Conservation (phyloP, 2,888 invertebrate species). For the Lysandra bellargus region DNA sequence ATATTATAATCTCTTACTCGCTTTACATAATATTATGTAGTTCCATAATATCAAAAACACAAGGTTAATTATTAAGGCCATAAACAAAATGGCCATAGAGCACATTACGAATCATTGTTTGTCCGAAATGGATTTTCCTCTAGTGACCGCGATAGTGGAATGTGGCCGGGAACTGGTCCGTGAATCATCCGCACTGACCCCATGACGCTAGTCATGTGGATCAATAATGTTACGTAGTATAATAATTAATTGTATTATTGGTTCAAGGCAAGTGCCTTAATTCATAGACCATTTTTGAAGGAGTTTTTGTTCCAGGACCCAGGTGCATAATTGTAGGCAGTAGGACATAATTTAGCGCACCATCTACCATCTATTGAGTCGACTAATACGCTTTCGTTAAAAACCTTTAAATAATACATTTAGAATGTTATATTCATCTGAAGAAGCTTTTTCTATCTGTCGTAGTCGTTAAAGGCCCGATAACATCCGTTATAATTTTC, state of each 20-base stretch:
- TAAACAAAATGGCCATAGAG: neutral
- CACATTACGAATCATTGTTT: neutral
- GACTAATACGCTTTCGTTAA: no score
- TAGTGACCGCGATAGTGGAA: slow-evolving; percentile 2
- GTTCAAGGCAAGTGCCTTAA: neutral
- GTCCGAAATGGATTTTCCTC: slow-evolving; percentile 6
- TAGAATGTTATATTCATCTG: no score
- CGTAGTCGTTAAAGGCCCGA: no score
- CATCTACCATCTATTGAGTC: no score
- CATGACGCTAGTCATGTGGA: neutral
- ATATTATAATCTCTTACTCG: neutral
- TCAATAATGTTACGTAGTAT: neutral
- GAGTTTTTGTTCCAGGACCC: no score
- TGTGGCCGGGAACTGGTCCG: neutral
- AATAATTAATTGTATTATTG: neutral
- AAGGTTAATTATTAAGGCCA: neutral
- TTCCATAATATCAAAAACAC: neutral
- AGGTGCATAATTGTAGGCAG: no score
- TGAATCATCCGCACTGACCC: slow-evolving; percentile 16
- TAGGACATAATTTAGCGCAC: no score
- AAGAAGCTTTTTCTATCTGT: no score
- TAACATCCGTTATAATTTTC: no score
- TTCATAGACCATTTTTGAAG: no score
- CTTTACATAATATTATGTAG: neutral
- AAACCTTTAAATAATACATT: no score